Evolutionary conservation across 1,140 invertebrate species (phyloP), one percentile per base, ranked within the genome.

Genomic region (Fopius arisanus): DNA sequence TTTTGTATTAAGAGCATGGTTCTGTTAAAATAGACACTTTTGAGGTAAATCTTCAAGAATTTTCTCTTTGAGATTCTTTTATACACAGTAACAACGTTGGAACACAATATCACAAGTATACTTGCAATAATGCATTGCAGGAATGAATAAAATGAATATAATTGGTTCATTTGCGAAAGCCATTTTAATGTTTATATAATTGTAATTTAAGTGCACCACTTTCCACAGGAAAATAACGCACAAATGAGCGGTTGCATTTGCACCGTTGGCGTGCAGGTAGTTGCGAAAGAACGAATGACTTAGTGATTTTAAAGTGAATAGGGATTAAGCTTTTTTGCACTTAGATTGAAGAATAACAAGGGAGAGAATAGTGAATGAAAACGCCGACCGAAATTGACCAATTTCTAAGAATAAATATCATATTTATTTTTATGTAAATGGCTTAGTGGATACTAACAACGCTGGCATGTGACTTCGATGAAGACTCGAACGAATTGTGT

Each of bases 361-460:
- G n/a, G 14, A 12, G 43, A 59, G 14, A 26, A 6, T 59, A 59
- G 26, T 59, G 3, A 59, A 26, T 26, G 23, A 59, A 59, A 59
- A 26, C 54, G 54, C 54, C 54, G 54, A 59, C 54, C 54, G 54
- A 59, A 59, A 59, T 59, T 59, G 54, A 59, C 54, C 54, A 59
- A 59, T 59, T 59, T 59, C 54, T 59, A 59, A 26, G 54, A 48
- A 59, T 59, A 59, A 59, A 59, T 59, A 59, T 26, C 54, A 59
- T 26, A 59, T 59, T 59, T 59, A 59, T 59, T 59, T 59, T 59
- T 59, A 28, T 59, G 21, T 59, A 26, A 59, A 59, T 26, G 54
- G 23, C 54, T 59, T 59, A 59, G 54, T 59, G 23, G 6, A 26
- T 59, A 59, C 23, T 59, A 23, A 28, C 19, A 28, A 28, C 54